Evolutionary conservation across 1,140 invertebrate genomes (phyloP).

Genomic region (Rhysida immarginata): DNA sequence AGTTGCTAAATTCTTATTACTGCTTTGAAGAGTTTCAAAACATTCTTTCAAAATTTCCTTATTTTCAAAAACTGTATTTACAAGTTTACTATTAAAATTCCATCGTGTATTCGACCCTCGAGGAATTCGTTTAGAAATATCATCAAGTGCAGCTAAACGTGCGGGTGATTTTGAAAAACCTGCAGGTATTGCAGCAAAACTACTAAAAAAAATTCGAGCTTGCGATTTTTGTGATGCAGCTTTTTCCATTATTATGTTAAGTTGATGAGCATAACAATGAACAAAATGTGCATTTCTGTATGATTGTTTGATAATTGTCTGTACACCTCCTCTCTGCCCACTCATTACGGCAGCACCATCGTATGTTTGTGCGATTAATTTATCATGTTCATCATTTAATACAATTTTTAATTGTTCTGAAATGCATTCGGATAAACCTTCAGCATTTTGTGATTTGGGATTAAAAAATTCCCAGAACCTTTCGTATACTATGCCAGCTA

Average conservation of each 20-base stretch:
- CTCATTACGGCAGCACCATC: not conserved
- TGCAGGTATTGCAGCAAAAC: not conserved
- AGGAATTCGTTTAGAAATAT: not conserved
- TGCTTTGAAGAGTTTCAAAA: not conserved
- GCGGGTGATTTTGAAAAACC: not conserved
- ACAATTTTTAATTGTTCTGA: not conserved
- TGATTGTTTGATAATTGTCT: not conserved
- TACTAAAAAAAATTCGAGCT: constrained; percentile 5
- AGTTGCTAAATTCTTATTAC: not conserved
- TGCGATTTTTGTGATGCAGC: constrained; percentile 2
- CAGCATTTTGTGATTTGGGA: constrained; percentile 7
- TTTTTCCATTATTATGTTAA: not conserved
- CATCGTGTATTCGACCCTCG: not conserved
- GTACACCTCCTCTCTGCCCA: not conserved
- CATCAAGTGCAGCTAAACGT: not conserved
- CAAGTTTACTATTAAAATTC: not conserved
- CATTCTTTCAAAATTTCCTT: not conserved
- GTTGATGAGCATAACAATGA: not conserved
- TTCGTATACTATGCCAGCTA: constrained; percentile 18
- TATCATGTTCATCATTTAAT: not conserved
- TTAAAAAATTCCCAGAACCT: constrained; percentile 23
- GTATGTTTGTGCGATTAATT: not conserved
- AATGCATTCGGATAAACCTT: not conserved
- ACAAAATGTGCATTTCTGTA: not conserved
- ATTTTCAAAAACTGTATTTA: not conserved